Evolutionary conservation across 2,888 invertebrate genomes (phyloP), one percentile per base, ranked within the genome.

Genomic region (Agonopterix heracliana): DNA sequence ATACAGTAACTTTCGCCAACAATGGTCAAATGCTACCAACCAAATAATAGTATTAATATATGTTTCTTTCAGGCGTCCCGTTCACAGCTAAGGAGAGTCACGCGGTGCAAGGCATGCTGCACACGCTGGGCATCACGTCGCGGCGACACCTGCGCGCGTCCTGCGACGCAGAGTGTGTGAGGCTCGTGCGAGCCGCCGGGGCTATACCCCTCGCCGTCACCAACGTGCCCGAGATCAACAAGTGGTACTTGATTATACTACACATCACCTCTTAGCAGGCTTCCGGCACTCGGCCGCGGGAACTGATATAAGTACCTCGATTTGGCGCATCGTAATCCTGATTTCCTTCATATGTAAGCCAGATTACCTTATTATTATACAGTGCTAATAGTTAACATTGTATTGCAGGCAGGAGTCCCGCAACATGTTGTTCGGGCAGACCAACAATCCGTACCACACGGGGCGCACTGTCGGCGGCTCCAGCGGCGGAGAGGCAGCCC

Each of bases 181-280:
- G 89, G 0, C 73, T 92, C 40, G 74, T 98, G 80, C 92, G 92
- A 61, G 86, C 90, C 13, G 94, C 96, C 17, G 98, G 98, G 1
- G 98, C 92, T 4, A 95, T 98, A 52, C 91, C 96, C 0, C 79
- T 98, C 26, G 97, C 94, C 2, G 93, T 95, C 44, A 96, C 97
- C n/a, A 99, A 98, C 76, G 92, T 97, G 36, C 97, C 98, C 0
- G 98, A 98, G 81, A 88, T 98, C 36, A 98, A 98, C 81, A 92
- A 97, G 81, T 98, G 98, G 96, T 86, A 53, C 26, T n/a, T n/a
- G n/a, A n/a, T n/a, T n/a, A n/a, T n/a, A n/a, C n/a, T n/a, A n/a
- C n/a, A n/a, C n/a, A n/a, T n/a, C n/a, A n/a, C n/a, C n/a, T n/a
- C n/a, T n/a, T n/a, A n/a, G n/a, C n/a, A n/a, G n/a, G n/a, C n/a